Base-by-base conservation (phyloP, 2,888 invertebrate species). In the Spodoptera picta region DNA sequence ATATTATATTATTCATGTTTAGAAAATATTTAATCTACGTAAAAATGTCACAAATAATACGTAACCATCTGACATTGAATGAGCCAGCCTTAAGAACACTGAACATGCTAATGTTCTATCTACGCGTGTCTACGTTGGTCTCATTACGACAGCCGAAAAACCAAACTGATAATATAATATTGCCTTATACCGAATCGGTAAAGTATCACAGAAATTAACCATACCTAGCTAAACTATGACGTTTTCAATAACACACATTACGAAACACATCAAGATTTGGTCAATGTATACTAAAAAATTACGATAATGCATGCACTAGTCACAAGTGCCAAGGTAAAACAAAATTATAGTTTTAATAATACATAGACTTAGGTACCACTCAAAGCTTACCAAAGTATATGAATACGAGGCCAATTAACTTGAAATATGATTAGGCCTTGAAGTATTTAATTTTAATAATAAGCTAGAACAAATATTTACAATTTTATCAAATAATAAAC, bases 151-250 rank as follows among this genome's bases (percentile, higher is more conserved):
- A 79, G 81, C 72, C 83, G 80, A 81, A 77, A 78, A 80, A 83
- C 79, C 79, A 88, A 89, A 89, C 77, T 79, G 84, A 80, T 85
- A 87, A 83, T 84, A 86, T 87, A 89, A 88, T 86, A 92, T 89
- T 91, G 87, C 87, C 92, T 93, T 92, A 93, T 94, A 93, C 92
- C 92, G 86, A 89, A 90, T 82, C 86, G 93, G 93, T 92, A 93
- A 93, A 93, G 92, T 94, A 94, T 94, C 94, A 94, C 94, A 94
- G 94, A 94, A 94, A 93, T 92, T 90, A 94, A 94, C 90, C 90
- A 89, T 90, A 91, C 88, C 92, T 93, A 94, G 91, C 93, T 93
- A 93, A 92, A 91, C 90, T 92, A 92, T 90, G 87, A 85, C 85
- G 89, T 88, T 83, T 86, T 89, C 82, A 88, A 86, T 87, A 84